Evolutionary conservation across 2,113 vertebrate species (phyloP), one percentile per base, ranked within the genome.

Genomic region (Polyodon spathula): DNA sequence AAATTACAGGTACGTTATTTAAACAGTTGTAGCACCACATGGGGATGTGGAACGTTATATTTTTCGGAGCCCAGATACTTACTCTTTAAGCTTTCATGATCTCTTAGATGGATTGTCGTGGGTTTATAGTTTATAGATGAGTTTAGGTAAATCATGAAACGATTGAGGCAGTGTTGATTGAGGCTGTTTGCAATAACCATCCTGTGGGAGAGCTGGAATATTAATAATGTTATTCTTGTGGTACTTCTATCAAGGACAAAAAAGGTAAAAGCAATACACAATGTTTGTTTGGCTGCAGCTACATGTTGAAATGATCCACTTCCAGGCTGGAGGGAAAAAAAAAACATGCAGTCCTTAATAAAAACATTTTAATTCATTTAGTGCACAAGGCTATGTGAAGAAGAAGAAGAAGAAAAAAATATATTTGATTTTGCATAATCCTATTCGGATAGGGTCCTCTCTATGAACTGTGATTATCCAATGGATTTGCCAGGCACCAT

Each of bases 251-350:
- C 14, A 43, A 58, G 40, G 40, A 40, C 56, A 43, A 43, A 17
- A 16, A 44, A 58, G 56, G 40, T 15, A 27, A 58, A n/a, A 58
- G 56, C 56, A 44, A 43, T 43, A 42, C 37, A 9, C 38, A 57
- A 8, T 27, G 27, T 27, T 27, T 58, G 56, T 58, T 42, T 58
- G 55, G 56, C 56, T 44, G 15, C 56, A 58, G 40, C 40, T 42
- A 15, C 12, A 15, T 43, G 38, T 57, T 8, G 55, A 44, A 58
- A 43, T 58, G 6, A 50, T 50, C 48, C 12, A 16, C 16, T 58
- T 43, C 43, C 40, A 43, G 7, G 44, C 40, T 58, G 40, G 5
- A 58, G n/a, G n/a, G n/a, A n/a, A n/a, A n/a, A 44, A n/a, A 15
- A 16, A 27, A 58, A n/a, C 15, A 40, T 58, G 16, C 40, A 15